These are phyloP conservation scores for Menidia menidia DNA, from an alignment of 2,797 vertebrate genomes.

Conservation along the genomic window DNA sequence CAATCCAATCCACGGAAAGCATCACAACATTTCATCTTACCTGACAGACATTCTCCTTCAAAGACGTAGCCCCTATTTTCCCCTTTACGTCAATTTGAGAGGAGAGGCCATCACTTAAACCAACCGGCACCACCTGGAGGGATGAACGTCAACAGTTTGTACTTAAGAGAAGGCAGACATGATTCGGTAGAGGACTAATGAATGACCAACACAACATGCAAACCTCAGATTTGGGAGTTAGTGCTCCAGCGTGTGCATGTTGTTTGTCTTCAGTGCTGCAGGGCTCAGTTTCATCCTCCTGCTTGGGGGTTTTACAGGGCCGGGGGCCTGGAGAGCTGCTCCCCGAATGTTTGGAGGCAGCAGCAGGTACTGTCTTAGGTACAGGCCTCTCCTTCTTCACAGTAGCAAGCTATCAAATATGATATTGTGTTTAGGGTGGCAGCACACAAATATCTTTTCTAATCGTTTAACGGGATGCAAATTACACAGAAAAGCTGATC, in stretches of 20 bases:
- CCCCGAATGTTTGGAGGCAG: conserved; percentile 37
- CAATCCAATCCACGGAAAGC: not conserved
- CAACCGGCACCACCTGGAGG: conserved; percentile 56
- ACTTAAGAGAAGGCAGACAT: not conserved
- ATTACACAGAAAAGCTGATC: not conserved
- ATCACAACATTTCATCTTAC: conserved; percentile 71
- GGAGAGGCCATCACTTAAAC: conserved; percentile 66
- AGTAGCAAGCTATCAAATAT: conserved; percentile 52
- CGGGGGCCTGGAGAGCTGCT: conserved; percentile 50
- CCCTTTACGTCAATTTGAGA: conserved; percentile 76
- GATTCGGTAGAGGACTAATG: not conserved
- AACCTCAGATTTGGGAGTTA: conserved; percentile 72
- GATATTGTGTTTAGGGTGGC: conserved; percentile 2
- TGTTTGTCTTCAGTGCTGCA: conserved; percentile 56
- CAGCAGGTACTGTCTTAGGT: conserved; percentile 32
- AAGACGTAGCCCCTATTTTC: conserved; percentile 89
- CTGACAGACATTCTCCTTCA: conserved; percentile 99
- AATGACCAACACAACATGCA: not conserved
- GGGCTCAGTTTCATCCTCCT: conserved; percentile 53
- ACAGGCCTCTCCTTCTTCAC: conserved; percentile 59
- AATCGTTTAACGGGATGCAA: not conserved
- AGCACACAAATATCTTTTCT: not conserved
- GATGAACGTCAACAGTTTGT: not conserved
- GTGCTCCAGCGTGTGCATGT: conserved; percentile 57
- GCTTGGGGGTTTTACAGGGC: conserved; percentile 55